These are phyloP conservation scores for Xenopus petersii DNA, from an alignment of 2,797 vertebrate species.

Conservation along the genomic window DNA sequence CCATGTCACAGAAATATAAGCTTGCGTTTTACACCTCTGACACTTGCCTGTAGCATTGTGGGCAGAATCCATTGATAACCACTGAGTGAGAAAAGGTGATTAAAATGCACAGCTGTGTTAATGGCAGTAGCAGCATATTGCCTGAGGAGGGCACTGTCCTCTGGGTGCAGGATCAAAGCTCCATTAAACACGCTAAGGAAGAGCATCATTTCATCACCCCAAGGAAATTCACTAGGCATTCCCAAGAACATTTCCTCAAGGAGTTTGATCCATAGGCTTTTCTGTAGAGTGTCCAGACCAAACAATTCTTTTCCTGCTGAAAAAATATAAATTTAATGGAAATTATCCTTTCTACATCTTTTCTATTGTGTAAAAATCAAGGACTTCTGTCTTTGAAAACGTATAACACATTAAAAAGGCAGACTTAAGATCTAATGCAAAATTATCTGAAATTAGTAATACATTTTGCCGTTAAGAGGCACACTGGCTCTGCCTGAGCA, in stretches of 20 bases:
- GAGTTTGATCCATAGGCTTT: constrained; percentile 97
- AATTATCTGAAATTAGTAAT: too few species aligned
- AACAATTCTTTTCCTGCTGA: constrained; percentile 91
- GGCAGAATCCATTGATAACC: constrained; percentile 98
- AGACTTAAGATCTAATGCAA: too few species aligned
- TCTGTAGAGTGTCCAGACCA: constrained; percentile 94
- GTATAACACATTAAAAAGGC: too few species aligned
- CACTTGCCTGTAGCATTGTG: constrained; percentile 90
- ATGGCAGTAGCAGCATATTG: constrained; percentile 96
- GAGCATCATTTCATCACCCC: constrained; percentile 98
- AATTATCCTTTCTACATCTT: too few species aligned
- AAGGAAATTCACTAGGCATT: constrained; percentile 97
- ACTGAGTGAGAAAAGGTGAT: constrained; percentile 96
- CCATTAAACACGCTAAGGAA: constrained; percentile 97
- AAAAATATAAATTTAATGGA: too few species aligned
- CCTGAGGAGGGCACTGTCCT: constrained; percentile 92
- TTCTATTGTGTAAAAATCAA: too few species aligned
- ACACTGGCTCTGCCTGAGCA: too few species aligned
- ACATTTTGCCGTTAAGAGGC: too few species aligned
- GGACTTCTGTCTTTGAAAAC: too few species aligned
- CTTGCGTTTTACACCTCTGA: not conserved
- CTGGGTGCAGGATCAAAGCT: constrained; percentile 90
- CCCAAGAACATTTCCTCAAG: constrained; percentile 98
- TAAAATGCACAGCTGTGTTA: constrained; percentile 96
- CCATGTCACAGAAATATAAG: not conserved